Base-by-base conservation (phyloP, 2,113 vertebrate genomes). In the Cyphomyrus discorhynchus region DNA sequence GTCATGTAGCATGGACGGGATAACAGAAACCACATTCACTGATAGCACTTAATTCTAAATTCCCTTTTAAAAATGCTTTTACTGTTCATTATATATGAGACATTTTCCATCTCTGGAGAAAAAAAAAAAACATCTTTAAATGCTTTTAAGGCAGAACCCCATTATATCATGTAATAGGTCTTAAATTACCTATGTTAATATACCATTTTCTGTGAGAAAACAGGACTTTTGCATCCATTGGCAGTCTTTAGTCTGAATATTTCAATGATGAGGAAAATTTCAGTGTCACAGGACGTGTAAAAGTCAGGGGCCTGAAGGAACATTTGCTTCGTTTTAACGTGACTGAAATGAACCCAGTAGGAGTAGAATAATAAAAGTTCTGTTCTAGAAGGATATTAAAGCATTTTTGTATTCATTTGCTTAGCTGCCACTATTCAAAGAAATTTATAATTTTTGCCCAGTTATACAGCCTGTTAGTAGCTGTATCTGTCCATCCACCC, bases 131-230 rank as follows among this genome's bases (percentile, higher is more conserved):
- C 95, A 95, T 94, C 95, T 95, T 95, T 95, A 96, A 96, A 95
- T 96, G 94, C 94, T 95, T 94, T 94, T 94, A 96, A 94, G 95
- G 94, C 94, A 95, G 94, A 95, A 96, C 95, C 95, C 92, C 93
- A 92, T 66, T 89, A 94, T 93, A 94, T 95, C 94, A 92, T 77
- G 94, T 96, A 96, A 96, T 96, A 95, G 95, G 94, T 94, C 95
- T 95, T 95, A 94, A 96, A 96, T 95, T 96, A 96, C 95, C 94
- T 93, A 95, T 93, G 94, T 93, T 95, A 96, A 94, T 91, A 80
- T 96, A 94, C 82, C 24, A 9, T 84, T 95, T 95, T 96, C 95
- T 95, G 93, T 92, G 93, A 93, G 91, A 91, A 90, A 93, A 52
- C 7, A 17, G 49, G n/a, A 53, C 49, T 84, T 46, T 46, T 19